A percentile compares a stretch with the other conserved stretches of the same genome.
Conservation (phyloP, 2,888 invertebrate species). For the Elmis aenea region DNA sequence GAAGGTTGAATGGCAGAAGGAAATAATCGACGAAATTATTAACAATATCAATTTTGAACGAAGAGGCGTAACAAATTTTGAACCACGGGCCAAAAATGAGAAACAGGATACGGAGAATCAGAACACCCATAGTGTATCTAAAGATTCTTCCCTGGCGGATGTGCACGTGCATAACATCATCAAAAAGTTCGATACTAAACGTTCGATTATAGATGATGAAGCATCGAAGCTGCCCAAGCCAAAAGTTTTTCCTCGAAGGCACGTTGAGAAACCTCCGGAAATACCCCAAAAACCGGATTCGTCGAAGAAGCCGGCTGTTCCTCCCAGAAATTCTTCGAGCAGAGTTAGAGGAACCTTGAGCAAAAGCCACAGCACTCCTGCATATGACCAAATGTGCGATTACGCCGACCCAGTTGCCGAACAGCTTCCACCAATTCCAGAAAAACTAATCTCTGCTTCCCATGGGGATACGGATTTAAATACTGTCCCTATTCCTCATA, state of each 20-base stretch:
- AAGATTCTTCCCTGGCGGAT: conserved; percentile 36
- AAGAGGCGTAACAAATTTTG: no score
- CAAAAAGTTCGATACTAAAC: conserved; percentile 41
- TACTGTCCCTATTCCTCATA: not conserved
- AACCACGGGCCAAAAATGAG: conserved; percentile 7
- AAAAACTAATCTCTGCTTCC: conserved; percentile 1
- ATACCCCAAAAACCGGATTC: conserved; percentile 34
- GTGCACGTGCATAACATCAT: conserved; percentile 44
- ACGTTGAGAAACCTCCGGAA: conserved; percentile 37
- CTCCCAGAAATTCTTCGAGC: conserved; percentile 36
- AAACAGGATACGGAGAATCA: no score
- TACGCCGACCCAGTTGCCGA: conserved; percentile 1
- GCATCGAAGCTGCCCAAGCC: conserved; percentile 29
- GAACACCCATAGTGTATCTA: conserved; percentile 6
- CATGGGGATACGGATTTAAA: no score
- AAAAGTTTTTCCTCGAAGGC: conserved; percentile 33
- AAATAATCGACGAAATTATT: conserved; percentile 35
- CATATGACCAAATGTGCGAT: conserved; percentile 56
- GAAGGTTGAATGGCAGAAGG: conserved; percentile 37
- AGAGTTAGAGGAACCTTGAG: conserved; percentile 58
- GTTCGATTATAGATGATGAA: conserved; percentile 10
- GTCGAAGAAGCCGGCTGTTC: conserved; percentile 37
- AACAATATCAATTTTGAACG: conserved; percentile 16
- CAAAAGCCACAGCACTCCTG: conserved; percentile 79
- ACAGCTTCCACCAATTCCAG: not conserved